Evolutionary conservation across 1,140 invertebrate species (phyloP), one percentile per base, ranked within the genome.

Genomic region (Macrotrachela quadricornifera): DNA sequence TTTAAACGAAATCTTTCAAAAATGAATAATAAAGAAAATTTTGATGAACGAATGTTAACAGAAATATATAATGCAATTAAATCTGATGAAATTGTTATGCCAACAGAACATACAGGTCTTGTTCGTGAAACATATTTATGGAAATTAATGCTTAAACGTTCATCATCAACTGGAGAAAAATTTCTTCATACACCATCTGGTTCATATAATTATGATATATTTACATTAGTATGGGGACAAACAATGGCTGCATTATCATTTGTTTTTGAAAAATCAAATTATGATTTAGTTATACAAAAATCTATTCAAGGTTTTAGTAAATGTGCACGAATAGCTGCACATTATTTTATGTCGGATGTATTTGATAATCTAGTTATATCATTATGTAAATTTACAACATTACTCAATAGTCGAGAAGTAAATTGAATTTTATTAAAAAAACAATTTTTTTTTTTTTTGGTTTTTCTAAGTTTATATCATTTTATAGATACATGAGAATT

Each of bases 61-160:
- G 81, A 87, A 57, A 83, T 97, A 56, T 97, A 90, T 63, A 73
- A 78, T 63, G 79, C 83, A n/a, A 95, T 97, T 39, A 91, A 85
- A 83, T 80, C 75, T 62, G 86, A 97, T 56, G 94, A 97, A 75
- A 99, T 99, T 63, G 82, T 99, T 1, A 95, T 97, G 90, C 94
- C 94, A 9, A 85, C 88, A 3, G 94, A 99, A 68, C 90, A 95
- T 61, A 84, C 80, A 0, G 92, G 92, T 3, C 60, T 85, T 10
- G 82, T 97, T 0, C 80, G 80, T 57, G 92, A 97, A 63, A 94
- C 94, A 68, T 99, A 97, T 72, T 64, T 92, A 38, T 97, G 92
- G 92, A 95, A 95, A 66, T 82, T 71, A 57, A 17, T 1, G 56
- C 48, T 54, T 21, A 41, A 46, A 44, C 46, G 46, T 14, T 36